Evolutionary conservation across 2,888 invertebrate species (phyloP), one percentile per base, ranked within the genome.

Genomic region (Nomada ferruginata): DNA sequence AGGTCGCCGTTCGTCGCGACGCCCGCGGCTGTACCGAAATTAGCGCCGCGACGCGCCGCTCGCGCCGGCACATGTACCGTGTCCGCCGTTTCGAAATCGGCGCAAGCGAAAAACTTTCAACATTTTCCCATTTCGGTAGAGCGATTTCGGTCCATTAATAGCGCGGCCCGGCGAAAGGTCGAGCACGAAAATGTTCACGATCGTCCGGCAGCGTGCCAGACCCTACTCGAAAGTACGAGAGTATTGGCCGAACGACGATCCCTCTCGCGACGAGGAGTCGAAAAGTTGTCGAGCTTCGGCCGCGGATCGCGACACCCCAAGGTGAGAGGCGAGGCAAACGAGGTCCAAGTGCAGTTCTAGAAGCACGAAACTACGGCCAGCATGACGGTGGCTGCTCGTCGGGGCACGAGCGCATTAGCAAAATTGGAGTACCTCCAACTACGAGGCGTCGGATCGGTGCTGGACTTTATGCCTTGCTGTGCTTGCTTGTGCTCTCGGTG

Each of bases 381-480:
- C 47, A 44, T 72, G 64, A n/a, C 50, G 52, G 20, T 18, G 29
- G 52, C 79, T 59, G 44, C 70, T 71, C 61, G 60, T 20, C 76
- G 57, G 64, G 70, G 73, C 76, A 44, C 75, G 69, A 82, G 89
- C 91, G 90, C 92, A 92, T 92, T 92, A 92, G 90, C 85, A 91
- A 92, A 92, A 92, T 92, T 92, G 92, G 92, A 92, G 88, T 84
- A 86, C 87, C 89, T 91, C 92, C 92, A 92, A 92, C 88, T 89
- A 87, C 85, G 86, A 87, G 88, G 87, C 85, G 86, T 87, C 80
- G 76, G 79, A 87, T 87, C 87, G 86, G 57, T 82, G 84, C 82
- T 83, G 71, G 76, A 83, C 85, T 82, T 82, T 79, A 73, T 57
- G 66, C 75, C 11, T 23, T 10, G 18, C 15, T 42, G 69, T 68